A percentile compares a stretch with the other conserved stretches of the same genome.
phyloP scores from a whole-genome alignment of 2,888 invertebrate genomes.

The Napeogenes sylphis region DNA sequence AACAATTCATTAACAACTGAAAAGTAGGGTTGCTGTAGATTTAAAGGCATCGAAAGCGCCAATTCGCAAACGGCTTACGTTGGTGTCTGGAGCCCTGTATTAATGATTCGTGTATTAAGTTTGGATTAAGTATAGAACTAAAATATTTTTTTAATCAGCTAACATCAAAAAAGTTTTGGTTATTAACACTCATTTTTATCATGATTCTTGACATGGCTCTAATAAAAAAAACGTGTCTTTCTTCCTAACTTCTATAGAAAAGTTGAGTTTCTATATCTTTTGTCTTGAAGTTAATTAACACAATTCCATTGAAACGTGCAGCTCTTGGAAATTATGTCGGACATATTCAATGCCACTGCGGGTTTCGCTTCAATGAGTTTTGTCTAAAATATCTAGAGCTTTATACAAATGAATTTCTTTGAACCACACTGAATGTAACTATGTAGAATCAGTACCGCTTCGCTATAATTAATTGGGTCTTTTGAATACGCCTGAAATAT shows the following conservation, averaged over 20 bases:
- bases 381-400: conserved; percentile 7
- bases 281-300: conserved; percentile 8
- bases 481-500: conserved; percentile 2
- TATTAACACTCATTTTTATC: too few relatives aligned
- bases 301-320: conserved; percentile 8
- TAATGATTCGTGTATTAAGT: background rate
- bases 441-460: conserved; percentile 3
- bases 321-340: conserved; percentile 8
- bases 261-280: conserved; percentile 4
- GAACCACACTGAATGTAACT: conserved; percentile 5
- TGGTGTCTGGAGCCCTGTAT: background rate
- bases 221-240: background rate
- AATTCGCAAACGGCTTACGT: background rate
- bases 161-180: too few relatives aligned
- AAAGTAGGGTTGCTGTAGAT: conserved; percentile 11
- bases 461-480: background rate
- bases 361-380: conserved; percentile 6
- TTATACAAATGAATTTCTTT: conserved; percentile 7
- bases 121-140: too few relatives aligned
- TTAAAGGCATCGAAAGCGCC: conserved; percentile 1
- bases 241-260: background rate
- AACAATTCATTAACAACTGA: conserved; percentile 20
- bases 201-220: too few relatives aligned
- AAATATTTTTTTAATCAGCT: too few relatives aligned
- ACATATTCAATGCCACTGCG: conserved; percentile 6